Percentiles rank a stretch among this genome's conserved stretches.
These are phyloP conservation scores for Nymphalis c-album DNA, from an alignment of 2,888 invertebrate species.

Conservation along the genomic window DNA sequence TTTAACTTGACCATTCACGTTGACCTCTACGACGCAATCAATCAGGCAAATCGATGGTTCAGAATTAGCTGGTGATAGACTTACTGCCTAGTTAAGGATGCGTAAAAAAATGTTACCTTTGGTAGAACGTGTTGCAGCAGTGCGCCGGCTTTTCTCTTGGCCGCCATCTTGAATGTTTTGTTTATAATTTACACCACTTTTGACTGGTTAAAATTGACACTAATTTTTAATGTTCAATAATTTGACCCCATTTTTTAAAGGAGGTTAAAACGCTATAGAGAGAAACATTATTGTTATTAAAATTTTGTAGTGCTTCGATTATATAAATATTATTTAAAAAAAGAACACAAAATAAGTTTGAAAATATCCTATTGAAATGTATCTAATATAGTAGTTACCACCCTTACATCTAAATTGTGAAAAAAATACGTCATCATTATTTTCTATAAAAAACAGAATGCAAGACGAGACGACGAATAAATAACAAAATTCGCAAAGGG, in stretches of 20 bases:
- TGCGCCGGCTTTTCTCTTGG: slow-evolving; percentile 88
- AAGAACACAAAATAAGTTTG: no score
- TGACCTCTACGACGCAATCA: slow-evolving; percentile 31
- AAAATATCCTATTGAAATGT: no score
- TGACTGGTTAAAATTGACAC: slow-evolving; percentile 59
- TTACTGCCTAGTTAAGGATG: slow-evolving; percentile 35
- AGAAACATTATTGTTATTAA: background rate
- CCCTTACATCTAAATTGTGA: background rate
- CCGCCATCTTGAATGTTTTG: slow-evolving; percentile 82
- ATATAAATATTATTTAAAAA: background rate
- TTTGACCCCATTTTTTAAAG: slow-evolving; percentile 57
- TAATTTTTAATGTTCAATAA: slow-evolving; percentile 54
- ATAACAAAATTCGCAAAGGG: slow-evolving; percentile 37
- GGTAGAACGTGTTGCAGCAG: slow-evolving; percentile 85
- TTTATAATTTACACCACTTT: slow-evolving; percentile 65
- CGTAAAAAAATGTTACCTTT: slow-evolving; percentile 70
- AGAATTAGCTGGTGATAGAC: slow-evolving; percentile 44
- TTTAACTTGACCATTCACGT: slow-evolving; percentile 34
- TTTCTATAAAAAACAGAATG: slow-evolving; percentile 20
- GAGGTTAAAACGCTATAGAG: slow-evolving; percentile 12
- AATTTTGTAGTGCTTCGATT: slow-evolving; percentile 20
- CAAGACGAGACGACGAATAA: slow-evolving; percentile 29
- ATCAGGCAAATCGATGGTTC: slow-evolving; percentile 22
- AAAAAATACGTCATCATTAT: slow-evolving; percentile 3
- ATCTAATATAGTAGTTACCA: background rate